phyloP scores from a whole-genome alignment of 2,797 vertebrate genomes.

The Hephaestus fuliginosus region DNA sequence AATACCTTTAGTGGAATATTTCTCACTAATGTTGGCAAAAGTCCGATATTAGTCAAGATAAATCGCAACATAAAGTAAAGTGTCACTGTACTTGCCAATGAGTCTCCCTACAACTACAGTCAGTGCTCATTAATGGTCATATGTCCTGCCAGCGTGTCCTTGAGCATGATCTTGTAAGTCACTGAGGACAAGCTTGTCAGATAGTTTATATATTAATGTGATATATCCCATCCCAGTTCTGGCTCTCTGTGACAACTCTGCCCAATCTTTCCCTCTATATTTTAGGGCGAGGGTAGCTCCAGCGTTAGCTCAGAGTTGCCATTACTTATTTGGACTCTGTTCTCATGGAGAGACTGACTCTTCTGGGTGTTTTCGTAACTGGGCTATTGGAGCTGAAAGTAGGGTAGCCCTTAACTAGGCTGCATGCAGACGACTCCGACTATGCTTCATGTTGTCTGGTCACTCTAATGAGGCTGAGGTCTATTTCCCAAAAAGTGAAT shows the following conservation, averaged over 20 bases:
- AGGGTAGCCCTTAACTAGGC: constrained; percentile 80
- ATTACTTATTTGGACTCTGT: constrained; percentile 72
- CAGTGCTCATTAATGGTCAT: constrained; percentile 48
- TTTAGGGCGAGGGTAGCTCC: constrained; percentile 54
- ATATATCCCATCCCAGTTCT: constrained; percentile 59
- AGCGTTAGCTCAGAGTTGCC: constrained; percentile 70
- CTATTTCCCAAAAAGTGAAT: constrained; percentile 43
- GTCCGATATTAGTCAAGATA: constrained; percentile 3
- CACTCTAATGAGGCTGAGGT: constrained; percentile 68
- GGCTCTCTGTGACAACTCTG: constrained; percentile 54
- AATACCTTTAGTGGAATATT: constrained; percentile 11
- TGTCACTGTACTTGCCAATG: constrained; percentile 1
- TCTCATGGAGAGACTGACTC: constrained; percentile 72
- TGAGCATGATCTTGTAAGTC: constrained; percentile 58
- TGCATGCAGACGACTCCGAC: constrained; percentile 60
- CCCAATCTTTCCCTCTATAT: constrained; percentile 55
- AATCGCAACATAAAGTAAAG: neutral
- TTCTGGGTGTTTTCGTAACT: constrained; percentile 78
- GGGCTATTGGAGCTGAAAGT: constrained; percentile 81
- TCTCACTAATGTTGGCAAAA: constrained; percentile 2
- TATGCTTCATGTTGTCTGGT: constrained; percentile 47
- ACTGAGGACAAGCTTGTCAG: constrained; percentile 59
- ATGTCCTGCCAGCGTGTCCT: constrained; percentile 62
- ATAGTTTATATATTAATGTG: constrained; percentile 60
- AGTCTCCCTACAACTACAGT: constrained; percentile 22